Evolutionary conservation across 2,113 vertebrate genomes (phyloP).

Genomic region (Neoarius graeffei): DNA sequence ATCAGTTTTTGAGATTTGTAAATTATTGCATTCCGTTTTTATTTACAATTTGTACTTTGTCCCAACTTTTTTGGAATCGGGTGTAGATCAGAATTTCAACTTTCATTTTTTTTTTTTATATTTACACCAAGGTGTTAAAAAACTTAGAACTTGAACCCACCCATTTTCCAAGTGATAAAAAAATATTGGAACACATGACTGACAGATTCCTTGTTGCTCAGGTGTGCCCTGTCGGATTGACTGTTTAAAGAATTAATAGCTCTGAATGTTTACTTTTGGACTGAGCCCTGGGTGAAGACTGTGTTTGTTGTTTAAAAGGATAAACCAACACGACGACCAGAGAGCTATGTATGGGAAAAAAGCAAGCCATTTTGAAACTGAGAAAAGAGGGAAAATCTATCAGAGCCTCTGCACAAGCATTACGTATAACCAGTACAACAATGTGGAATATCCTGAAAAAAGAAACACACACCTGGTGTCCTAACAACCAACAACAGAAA

Average conservation of each 20-base stretch:
- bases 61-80: no score
- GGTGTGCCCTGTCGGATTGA: no score
- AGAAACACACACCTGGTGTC: not conserved
- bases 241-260: no score
- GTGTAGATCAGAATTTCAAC: not conserved
- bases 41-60: no score
- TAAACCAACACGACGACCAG: not conserved
- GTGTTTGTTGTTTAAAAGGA: not conserved
- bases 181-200: not conserved
- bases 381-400: not conserved
- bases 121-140: not conserved
- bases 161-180: not conserved
- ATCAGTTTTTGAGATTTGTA: no score
- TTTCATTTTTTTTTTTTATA: not conserved
- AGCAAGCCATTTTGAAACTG: not conserved
- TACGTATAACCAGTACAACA: not conserved
- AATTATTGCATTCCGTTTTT: no score
- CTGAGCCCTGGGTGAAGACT: no score
- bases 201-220: no score
- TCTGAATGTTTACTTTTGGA: no score
- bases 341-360: not conserved
- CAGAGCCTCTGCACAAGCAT: not conserved
- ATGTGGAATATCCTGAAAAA: not conserved
- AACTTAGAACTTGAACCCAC: not conserved
- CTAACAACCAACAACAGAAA: no score